These are phyloP conservation scores for Nudaria mundana DNA, from an alignment of 2,888 invertebrate species.

Conservation along the genomic window DNA sequence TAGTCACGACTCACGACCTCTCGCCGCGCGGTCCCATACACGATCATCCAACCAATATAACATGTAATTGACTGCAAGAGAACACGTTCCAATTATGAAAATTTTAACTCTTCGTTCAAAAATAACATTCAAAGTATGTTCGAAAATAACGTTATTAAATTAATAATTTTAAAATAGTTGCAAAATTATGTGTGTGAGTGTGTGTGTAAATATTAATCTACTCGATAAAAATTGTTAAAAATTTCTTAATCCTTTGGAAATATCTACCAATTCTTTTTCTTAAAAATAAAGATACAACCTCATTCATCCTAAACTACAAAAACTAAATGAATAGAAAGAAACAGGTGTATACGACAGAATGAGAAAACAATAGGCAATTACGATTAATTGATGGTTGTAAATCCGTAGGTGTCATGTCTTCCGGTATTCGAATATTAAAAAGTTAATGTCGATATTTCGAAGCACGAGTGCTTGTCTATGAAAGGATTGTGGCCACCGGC, in stretches of 20 bases:
- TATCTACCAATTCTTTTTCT: too few species aligned
- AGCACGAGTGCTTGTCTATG: slow-evolving; percentile 21
- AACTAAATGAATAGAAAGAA: slow-evolving; percentile 24
- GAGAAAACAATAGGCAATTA: slow-evolving; percentile 52
- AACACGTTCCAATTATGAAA: slow-evolving; percentile 11
- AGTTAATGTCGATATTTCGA: slow-evolving; percentile 37
- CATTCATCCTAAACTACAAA: slow-evolving; percentile 12
- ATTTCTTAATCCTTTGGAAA: too few species aligned
- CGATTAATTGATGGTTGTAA: slow-evolving; percentile 64
- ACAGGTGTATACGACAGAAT: slow-evolving; percentile 20
- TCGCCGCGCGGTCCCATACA: background rate
- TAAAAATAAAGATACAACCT: slow-evolving; percentile 11
- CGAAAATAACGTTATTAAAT: too few species aligned
- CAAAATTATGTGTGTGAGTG: too few species aligned
- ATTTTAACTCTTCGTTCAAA: slow-evolving; percentile 5
- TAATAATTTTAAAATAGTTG: too few species aligned
- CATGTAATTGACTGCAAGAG: slow-evolving; percentile 16
- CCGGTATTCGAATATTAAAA: slow-evolving; percentile 55
- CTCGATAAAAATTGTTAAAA: too few species aligned
- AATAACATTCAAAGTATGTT: too few species aligned
- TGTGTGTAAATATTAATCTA: too few species aligned
- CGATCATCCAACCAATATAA: slow-evolving; percentile 12
- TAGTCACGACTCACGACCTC: slow-evolving; percentile 34
- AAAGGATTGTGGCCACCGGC: background rate
- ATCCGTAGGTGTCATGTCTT: slow-evolving; percentile 67